These are phyloP conservation scores for Aleiodes sp. DNA, from an alignment of 1,140 invertebrate species.

Conservation along the genomic window DNA sequence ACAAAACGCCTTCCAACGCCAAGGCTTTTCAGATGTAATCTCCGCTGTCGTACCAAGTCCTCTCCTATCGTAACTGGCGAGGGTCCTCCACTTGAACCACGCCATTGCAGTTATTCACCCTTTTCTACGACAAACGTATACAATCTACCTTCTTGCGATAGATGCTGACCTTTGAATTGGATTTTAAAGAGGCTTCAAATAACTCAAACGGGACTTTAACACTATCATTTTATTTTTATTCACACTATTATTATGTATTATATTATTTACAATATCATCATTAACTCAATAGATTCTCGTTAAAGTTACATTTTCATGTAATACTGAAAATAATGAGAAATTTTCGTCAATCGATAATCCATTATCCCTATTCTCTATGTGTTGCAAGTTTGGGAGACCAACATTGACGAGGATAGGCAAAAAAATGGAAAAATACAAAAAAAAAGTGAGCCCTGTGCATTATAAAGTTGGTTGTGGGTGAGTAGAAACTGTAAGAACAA, in stretches of 20 bases:
- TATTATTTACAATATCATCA: too few relatives aligned
- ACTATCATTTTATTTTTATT: not conserved
- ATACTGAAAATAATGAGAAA: too few relatives aligned
- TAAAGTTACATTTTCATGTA: too few relatives aligned
- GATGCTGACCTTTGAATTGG: not conserved
- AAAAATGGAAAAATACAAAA: not conserved
- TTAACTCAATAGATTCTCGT: too few relatives aligned
- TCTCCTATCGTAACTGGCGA: too few relatives aligned
- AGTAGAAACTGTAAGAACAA: constrained; percentile 28
- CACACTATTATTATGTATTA: not conserved
- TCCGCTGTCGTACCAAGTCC: not conserved
- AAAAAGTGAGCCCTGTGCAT: not conserved
- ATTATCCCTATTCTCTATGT: too few relatives aligned
- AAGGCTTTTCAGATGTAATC: constrained; percentile 2
- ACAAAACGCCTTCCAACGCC: not conserved
- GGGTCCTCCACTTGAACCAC: too few relatives aligned
- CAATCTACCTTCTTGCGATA: constrained; percentile 1
- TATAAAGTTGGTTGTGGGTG: constrained; percentile 18
- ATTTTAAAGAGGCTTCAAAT: not conserved
- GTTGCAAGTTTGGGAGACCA: not conserved
- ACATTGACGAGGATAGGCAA: not conserved
- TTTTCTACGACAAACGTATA: not conserved
- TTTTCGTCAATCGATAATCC: too few relatives aligned
- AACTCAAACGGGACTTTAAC: not conserved
- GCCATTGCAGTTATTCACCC: not conserved